phyloP scores from a whole-genome alignment of 1,140 invertebrate species.

The Amphibalanus amphitrite region DNA sequence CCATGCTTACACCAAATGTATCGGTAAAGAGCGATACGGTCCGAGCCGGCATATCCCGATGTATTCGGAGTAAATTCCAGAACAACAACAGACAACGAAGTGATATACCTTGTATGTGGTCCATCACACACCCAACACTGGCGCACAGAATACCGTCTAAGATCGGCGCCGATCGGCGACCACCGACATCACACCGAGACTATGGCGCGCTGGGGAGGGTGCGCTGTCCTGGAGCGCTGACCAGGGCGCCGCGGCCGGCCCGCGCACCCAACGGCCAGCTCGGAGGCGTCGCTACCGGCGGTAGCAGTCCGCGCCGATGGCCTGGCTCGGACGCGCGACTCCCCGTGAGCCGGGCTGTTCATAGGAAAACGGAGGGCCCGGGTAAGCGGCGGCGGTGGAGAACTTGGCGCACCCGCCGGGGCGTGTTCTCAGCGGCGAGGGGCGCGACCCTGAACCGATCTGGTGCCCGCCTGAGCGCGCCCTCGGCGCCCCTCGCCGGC shows the following conservation, averaged over 20 bases:
- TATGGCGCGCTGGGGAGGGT: background rate
- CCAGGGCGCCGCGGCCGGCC: no score
- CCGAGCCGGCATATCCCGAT: background rate
- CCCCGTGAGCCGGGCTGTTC: no score
- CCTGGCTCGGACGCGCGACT: no score
- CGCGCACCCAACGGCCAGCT: no score
- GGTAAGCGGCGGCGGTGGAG: no score
- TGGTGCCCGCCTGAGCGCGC: background rate
- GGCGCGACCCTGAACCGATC: background rate
- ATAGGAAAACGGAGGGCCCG: background rate
- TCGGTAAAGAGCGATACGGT: no score
- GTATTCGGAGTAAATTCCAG: background rate
- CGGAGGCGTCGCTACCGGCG: no score
- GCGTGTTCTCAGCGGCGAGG: background rate
- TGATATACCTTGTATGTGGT: background rate
- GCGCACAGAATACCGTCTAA: background rate
- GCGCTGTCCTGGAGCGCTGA: no score
- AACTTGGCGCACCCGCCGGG: no score
- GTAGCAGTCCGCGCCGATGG: no score
- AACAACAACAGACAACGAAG: background rate
- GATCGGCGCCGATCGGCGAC: no score
- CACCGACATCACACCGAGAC: background rate
- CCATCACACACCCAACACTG: background rate
- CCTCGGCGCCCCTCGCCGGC: background rate
- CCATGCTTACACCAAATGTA: background rate